These are phyloP conservation scores for Cephus spinipes DNA, from an alignment of 2,888 invertebrate genomes.

Conservation along the genomic window DNA sequence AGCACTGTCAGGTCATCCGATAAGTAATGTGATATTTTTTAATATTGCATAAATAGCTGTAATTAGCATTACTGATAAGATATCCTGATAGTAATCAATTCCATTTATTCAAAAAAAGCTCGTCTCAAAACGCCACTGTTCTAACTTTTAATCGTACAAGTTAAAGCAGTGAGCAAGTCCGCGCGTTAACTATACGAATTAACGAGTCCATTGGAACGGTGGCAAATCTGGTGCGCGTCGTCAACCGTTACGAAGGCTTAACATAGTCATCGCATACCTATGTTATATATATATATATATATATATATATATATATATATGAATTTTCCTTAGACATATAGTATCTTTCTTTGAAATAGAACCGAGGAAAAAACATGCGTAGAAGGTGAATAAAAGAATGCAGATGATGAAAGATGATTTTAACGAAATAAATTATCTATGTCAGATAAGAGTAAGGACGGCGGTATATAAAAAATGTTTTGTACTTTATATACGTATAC, in stretches of 20 bases:
- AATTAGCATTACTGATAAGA: neutral
- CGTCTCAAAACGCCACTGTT: neutral
- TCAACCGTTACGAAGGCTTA: conserved; percentile 1
- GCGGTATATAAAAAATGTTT: too few relatives aligned
- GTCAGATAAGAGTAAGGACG: neutral
- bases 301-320: neutral
- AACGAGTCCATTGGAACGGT: conserved; percentile 2
- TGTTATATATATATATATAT: neutral
- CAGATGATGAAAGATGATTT: neutral
- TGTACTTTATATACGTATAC: too few relatives aligned
- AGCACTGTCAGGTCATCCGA: too few relatives aligned
- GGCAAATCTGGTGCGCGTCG: conserved; percentile 1
- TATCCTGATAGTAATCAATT: neutral
- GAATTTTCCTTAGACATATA: neutral
- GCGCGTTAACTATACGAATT: conserved; percentile 1
- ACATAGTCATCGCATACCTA: conserved; percentile 2
- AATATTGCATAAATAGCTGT: neutral
- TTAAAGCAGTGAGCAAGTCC: neutral
- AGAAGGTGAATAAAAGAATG: neutral
- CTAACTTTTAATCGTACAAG: neutral
- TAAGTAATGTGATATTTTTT: too few relatives aligned
- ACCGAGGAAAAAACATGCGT: neutral
- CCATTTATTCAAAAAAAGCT: neutral
- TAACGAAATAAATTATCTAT: neutral
- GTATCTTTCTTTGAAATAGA: neutral